These are phyloP conservation scores for Limnephilus auricula DNA, from an alignment of 2,888 invertebrate species.

Conservation along the genomic window DNA sequence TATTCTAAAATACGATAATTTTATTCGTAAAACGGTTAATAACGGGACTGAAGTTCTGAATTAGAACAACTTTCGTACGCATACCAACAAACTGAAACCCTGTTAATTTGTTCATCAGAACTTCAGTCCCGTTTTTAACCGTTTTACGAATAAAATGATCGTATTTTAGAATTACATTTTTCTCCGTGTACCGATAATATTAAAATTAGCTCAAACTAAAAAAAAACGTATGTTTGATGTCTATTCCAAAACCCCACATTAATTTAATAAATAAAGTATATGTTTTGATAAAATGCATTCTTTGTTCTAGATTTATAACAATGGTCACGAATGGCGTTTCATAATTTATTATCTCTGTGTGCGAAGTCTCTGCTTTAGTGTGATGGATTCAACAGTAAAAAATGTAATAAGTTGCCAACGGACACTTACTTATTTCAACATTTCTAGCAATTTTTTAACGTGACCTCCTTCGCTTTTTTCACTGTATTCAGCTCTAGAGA, in stretches of 20 bases:
- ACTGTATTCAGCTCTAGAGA: constrained; percentile 13
- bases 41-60: too few relatives aligned
- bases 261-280: neutral
- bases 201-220: neutral
- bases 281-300: neutral
- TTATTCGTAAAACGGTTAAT: too few relatives aligned
- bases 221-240: neutral
- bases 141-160: too few relatives aligned
- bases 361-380: neutral
- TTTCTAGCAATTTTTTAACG: constrained; percentile 37
- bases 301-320: neutral
- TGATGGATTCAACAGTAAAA: constrained; percentile 9
- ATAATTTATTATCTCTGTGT: neutral
- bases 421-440: constrained; percentile 43
- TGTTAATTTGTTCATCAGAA: too few relatives aligned
- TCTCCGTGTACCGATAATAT: too few relatives aligned
- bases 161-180: too few relatives aligned
- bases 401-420: constrained; percentile 37
- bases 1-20: too few relatives aligned
- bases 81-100: too few relatives aligned
- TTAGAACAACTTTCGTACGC: too few relatives aligned
- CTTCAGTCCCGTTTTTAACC: too few relatives aligned
- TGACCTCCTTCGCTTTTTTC: constrained; percentile 41
- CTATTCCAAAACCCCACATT: neutral
- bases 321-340: constrained; percentile 2